Evolutionary conservation across 2,797 vertebrate genomes (phyloP).

Genomic region (Pseudochaenichthys georgianus): DNA sequence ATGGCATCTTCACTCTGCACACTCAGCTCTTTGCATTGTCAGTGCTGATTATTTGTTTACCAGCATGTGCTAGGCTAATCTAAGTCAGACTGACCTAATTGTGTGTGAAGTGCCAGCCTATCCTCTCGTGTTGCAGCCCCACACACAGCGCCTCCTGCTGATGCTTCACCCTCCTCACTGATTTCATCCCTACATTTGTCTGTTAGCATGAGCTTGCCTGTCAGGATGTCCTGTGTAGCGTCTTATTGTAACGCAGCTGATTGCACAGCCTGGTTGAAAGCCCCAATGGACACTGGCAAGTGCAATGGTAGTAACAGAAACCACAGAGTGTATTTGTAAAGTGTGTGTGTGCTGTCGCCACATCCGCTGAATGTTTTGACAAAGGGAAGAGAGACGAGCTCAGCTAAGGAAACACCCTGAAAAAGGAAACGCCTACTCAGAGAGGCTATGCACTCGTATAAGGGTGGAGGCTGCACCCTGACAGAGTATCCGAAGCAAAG

Average conservation of each 20-base stretch:
- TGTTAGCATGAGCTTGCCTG: constrained; percentile 16
- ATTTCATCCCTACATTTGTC: constrained; percentile 24
- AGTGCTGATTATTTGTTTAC: constrained; percentile 37
- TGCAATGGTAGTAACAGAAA: constrained; percentile 54
- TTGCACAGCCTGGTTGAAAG: constrained; percentile 41
- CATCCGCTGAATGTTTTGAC: constrained; percentile 80
- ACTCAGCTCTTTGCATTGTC: constrained; percentile 13
- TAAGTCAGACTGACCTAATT: constrained; percentile 58
- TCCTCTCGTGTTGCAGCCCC: constrained; percentile 35
- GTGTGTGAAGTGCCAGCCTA: constrained; percentile 13
- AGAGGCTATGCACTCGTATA: constrained; percentile 35
- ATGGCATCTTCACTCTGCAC: background rate
- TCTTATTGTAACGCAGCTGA: constrained; percentile 33
- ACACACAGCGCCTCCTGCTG: constrained; percentile 50
- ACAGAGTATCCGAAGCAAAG: constrained; percentile 36
- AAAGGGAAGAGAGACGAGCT: constrained; percentile 70
- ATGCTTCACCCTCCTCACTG: background rate
- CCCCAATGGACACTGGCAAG: constrained; percentile 55
- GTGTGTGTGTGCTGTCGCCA: constrained; percentile 66
- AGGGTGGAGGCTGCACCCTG: constrained; percentile 50
- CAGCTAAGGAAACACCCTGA: constrained; percentile 72
- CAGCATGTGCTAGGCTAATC: constrained; percentile 30
- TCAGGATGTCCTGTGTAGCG: constrained; percentile 49
- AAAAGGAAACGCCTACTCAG: constrained; percentile 72
- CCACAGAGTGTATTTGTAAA: constrained; percentile 68